Percentiles rank a stretch among this genome's conserved stretches.
These are phyloP conservation scores for Tichodroma muraria DNA, from an alignment of 2,113 vertebrate species.

Conservation along the genomic window DNA sequence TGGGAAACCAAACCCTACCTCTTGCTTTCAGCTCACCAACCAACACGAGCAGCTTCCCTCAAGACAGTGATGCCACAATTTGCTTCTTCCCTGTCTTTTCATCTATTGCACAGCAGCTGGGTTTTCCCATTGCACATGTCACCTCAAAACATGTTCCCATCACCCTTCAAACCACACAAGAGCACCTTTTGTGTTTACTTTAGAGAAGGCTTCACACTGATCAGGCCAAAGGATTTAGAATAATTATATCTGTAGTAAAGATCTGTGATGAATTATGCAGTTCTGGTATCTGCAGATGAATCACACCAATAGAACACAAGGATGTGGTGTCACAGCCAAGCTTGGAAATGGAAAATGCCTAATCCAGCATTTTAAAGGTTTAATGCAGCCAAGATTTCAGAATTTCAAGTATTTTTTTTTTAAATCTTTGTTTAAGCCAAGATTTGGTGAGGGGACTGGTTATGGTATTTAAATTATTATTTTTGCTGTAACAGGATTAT, in stretches of 20 bases:
- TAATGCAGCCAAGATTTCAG: slow-evolving; percentile 10
- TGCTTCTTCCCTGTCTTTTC: not conserved
- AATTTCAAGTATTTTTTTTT: slow-evolving; percentile 5
- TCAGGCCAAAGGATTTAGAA: not conserved
- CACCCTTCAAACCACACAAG: not conserved
- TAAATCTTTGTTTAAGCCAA: not conserved
- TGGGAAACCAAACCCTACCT: not conserved
- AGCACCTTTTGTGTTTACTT: not conserved
- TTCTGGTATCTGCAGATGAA: not conserved
- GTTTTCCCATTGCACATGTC: not conserved
- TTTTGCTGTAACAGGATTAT: slow-evolving; percentile 33
- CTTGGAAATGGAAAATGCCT: slow-evolving; percentile 2
- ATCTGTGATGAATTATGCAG: not conserved
- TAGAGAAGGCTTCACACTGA: not conserved
- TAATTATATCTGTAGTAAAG: not conserved
- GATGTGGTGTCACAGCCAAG: not conserved
- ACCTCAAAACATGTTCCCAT: not conserved
- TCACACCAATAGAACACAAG: not conserved
- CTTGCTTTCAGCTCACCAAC: not conserved
- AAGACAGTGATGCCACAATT: not conserved
- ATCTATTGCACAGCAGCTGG: not conserved
- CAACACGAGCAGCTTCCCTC: not conserved
- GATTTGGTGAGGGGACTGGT: not conserved
- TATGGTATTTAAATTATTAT: slow-evolving; percentile 42
- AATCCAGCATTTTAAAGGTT: not conserved